Evolutionary conservation across 1,140 invertebrate species (phyloP).

Genomic region (Catajapyx aquilonaris): DNA sequence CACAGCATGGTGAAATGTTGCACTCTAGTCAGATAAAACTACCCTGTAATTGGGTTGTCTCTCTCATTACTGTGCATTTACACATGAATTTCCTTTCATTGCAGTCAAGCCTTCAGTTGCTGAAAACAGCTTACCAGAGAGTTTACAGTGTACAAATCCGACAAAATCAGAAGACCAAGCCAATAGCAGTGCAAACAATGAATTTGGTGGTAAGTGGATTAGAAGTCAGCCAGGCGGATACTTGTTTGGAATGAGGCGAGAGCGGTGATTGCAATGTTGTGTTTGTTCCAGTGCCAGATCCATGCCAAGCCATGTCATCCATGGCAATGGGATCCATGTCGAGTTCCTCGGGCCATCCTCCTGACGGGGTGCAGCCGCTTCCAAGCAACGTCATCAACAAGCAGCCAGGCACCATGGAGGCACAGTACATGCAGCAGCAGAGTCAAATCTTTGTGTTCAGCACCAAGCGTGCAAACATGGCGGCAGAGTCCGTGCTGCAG

Average conservation of each 20-base stretch:
- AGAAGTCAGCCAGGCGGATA: too few relatives aligned
- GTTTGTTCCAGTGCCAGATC: constrained; percentile 4
- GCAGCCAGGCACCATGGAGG: constrained; percentile 53
- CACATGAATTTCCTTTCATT: neutral
- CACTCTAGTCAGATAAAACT: too few relatives aligned
- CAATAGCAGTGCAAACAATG: neutral
- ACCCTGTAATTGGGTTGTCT: too few relatives aligned
- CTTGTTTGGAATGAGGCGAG: neutral
- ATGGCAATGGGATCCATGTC: constrained; percentile 7
- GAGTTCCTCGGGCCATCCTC: constrained; percentile 7
- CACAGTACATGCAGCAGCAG: constrained; percentile 82
- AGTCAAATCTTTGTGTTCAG: constrained; percentile 97
- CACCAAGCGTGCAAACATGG: constrained; percentile 79
- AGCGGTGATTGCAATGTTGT: too few relatives aligned
- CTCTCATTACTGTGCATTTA: too few relatives aligned
- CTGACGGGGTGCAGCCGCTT: constrained; percentile 37
- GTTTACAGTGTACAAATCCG: neutral
- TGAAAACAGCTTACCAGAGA: neutral
- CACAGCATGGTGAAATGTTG: too few relatives aligned
- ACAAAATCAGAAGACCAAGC: neutral
- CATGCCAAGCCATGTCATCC: constrained; percentile 7
- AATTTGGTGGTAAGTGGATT: neutral
- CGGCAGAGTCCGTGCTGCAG: constrained; percentile 71
- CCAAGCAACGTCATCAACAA: constrained; percentile 57
- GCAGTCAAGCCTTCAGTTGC: neutral